Percentiles rank a stretch among this genome's conserved stretches.
phyloP scores from a whole-genome alignment of 2,797 vertebrate genomes.

The Neostethus bicornis region DNA sequence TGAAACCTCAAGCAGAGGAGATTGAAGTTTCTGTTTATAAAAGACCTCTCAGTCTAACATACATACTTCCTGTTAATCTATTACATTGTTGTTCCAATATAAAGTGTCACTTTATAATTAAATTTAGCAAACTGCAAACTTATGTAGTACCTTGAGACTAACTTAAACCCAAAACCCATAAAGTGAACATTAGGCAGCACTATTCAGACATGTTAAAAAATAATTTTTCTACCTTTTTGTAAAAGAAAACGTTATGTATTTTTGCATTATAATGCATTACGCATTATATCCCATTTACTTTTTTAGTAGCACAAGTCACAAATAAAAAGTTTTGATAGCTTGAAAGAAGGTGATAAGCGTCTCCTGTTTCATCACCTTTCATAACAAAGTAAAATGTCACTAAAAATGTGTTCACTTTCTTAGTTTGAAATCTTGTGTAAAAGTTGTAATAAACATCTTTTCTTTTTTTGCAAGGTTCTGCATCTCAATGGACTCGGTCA shows the following conservation, averaged over 20 bases:
- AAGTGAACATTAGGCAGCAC: background rate
- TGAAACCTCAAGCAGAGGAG: no score
- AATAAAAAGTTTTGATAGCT: background rate
- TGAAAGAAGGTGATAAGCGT: background rate
- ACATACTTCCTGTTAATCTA: no score
- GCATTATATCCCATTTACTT: background rate
- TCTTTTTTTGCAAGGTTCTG: slow-evolving; percentile 75
- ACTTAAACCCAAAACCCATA: background rate
- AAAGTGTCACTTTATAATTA: background rate
- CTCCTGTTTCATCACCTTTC: background rate
- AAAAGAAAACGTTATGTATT: background rate
- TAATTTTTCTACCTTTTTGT: background rate
- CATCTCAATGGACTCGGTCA: slow-evolving; percentile 91
- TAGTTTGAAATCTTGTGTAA: background rate
- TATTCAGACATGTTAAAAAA: background rate
- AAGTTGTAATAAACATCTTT: background rate
- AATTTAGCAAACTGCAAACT: background rate
- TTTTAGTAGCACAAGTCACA: background rate
- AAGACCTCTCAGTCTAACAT: no score
- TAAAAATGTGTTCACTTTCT: no score
- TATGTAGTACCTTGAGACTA: background rate
- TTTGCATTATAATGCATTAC: background rate
- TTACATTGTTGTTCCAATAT: no score
- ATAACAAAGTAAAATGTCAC: background rate
- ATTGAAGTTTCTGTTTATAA: no score